Evolutionary conservation across 2,888 invertebrate species (phyloP), one percentile per base, ranked within the genome.

Genomic region (Diarsia brunnea): DNA sequence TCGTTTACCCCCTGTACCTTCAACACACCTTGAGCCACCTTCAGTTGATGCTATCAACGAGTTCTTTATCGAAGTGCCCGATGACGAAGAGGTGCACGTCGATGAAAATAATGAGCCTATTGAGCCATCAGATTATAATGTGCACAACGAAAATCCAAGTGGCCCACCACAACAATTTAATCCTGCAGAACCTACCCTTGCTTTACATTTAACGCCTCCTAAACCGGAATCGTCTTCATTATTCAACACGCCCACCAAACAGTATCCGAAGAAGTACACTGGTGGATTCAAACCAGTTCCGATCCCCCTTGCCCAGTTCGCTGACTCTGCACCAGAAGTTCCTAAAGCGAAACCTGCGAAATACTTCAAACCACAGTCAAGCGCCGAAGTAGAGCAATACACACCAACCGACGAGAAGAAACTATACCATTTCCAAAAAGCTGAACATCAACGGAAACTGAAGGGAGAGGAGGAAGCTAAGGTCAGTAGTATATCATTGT

Each of bases 221-320:
- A 94, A 89, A 84, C 93, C 84, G 69, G 88, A 88, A 90, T 89
- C 63, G 43, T n/a, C 3, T 14, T 43, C 43, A 63, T 43, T 84
- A 86, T 91, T 90, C 84, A 93, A 96, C 83, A 90, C 92, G 38
- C 97, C 97, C 4, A 97, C 97, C 31, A 96, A 96, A 87, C 87
- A 95, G 43, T 97, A 97, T 86, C 97, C 97, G 0, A 97, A 97
- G 89, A 97, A 97, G 89, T 97, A 95, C 90, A 91, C 94, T 79
- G 94, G 95, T 66, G 95, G 95, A 38, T 95, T 97, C 73, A 96
- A 96, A 73, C 95, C 96, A 0, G 90, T 96, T 63, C 93, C 95
- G 2, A 95, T 96, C 84, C 96, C 96, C 12, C 89, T 96, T 76
- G 89, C 89, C 8, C 94, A 94, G 82, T 95, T 91, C 75, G 90